Evolutionary conservation across 2,888 invertebrate species (phyloP), one percentile per base, ranked within the genome.

Genomic region (Molanna angustata): DNA sequence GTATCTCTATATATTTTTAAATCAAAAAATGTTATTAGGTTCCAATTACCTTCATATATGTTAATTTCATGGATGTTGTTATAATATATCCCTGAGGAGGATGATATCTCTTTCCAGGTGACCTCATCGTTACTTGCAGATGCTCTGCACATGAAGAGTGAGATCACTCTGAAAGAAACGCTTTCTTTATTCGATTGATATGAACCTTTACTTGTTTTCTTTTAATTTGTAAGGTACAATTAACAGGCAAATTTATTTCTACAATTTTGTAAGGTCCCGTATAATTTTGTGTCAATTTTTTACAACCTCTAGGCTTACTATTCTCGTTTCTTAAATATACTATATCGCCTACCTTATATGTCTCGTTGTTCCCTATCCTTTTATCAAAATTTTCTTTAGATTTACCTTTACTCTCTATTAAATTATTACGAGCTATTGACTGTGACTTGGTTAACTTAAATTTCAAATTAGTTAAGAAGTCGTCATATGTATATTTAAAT

Each of bases 401-500:
- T 51, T 53, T 61, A 41, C 49, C 21, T 52, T 64, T 63, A 6
- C 60, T 52, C 18, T 39, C 22, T 17, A 54, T 49, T 27, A 64
- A 17, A 48, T 63, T 62, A 37, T 62, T 58, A 20, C 58, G 32
- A 14, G 63, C 63, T 3, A 62, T 56, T 58, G 63, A 44, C 17
- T 52, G 57, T 4, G 62, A 48, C 18, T 49, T 61, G 44, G 56
- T 60, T 52, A 64, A 40, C 58, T 58, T 60, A 22, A 54, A 33
- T 20, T 49, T 41, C 21, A 49, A 31, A 20, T 49, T 50, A 37
- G 54, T 37, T 4, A 54, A 19, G 35, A 61, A 64, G 52, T 62
- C 54, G 21, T 64, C 63, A 42, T 63, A 64, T n/a, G 60, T 60
- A 46, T 64, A 63, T 35, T 56, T 57, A 31, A 61, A 61, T 54